A percentile compares a stretch with the other conserved stretches of the same genome.
These are phyloP conservation scores for Decapterus maruadsi DNA, from an alignment of 2,797 vertebrate species.

Conservation along the genomic window DNA sequence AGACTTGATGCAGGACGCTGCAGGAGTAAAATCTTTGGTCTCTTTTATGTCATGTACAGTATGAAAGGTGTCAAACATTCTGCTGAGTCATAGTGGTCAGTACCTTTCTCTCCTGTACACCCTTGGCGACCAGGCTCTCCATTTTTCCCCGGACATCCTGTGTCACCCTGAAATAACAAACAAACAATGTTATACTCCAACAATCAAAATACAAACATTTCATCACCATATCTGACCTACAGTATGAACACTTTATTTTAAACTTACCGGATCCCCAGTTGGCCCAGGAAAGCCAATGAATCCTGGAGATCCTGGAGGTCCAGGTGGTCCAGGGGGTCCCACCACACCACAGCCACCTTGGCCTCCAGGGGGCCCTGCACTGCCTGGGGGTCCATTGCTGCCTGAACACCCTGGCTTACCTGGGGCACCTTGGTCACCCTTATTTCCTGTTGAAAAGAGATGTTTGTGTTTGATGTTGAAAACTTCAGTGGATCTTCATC, in stretches of 20 bases:
- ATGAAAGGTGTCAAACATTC: neutral
- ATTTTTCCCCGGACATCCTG: slow-evolving; percentile 66
- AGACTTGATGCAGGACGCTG: neutral
- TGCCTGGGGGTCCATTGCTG: slow-evolving; percentile 60
- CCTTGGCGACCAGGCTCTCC: slow-evolving; percentile 75
- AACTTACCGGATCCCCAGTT: slow-evolving; percentile 77
- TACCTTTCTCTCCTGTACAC: slow-evolving; percentile 79
- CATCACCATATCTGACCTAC: neutral
- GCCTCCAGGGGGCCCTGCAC: slow-evolving; percentile 64
- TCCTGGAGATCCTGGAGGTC: slow-evolving; percentile 71
- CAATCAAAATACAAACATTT: neutral
- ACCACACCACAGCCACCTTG: slow-evolving; percentile 60
- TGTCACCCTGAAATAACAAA: slow-evolving; percentile 75
- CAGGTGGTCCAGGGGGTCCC: slow-evolving; percentile 71
- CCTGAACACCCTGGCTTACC: slow-evolving; percentile 73
- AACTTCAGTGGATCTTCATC: neutral
- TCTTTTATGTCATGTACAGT: slow-evolving; percentile 5
- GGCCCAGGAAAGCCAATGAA: slow-evolving; percentile 75
- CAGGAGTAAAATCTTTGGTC: neutral
- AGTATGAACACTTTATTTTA: neutral
- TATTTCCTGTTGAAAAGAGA: slow-evolving; percentile 67
- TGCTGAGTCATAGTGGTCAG: neutral
- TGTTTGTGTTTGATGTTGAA: neutral
- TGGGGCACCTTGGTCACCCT: slow-evolving; percentile 62
- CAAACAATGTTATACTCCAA: neutral